Evolutionary conservation across 2,113 vertebrate genomes (phyloP).

Genomic region (Eurypyga helias): DNA sequence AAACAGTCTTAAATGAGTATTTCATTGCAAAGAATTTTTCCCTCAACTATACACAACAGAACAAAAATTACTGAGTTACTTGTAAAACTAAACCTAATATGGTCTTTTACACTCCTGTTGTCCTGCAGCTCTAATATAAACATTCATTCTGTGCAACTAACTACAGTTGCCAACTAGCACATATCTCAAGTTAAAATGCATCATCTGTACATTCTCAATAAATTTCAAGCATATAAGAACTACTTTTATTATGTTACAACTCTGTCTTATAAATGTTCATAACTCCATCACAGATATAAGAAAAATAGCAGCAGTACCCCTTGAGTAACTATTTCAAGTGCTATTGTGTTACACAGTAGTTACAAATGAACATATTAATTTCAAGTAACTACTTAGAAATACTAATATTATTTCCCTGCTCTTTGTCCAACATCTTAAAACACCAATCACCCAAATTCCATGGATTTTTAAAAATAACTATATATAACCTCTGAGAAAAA

Average conservation of each 20-base stretch:
- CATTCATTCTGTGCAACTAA: background rate
- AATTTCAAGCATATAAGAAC: constrained; percentile 39
- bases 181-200: constrained; percentile 28
- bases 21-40: background rate
- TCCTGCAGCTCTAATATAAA: background rate
- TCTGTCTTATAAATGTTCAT: background rate
- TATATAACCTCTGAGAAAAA: background rate
- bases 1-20: background rate
- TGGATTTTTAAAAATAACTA: background rate
- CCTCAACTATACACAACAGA: background rate
- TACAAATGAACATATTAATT: background rate
- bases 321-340: background rate
- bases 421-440: background rate
- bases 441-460: background rate
- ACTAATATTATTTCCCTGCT: background rate
- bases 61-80: background rate
- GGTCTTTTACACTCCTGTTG: background rate
- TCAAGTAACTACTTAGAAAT: background rate
- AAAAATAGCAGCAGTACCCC: background rate
- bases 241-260: background rate
- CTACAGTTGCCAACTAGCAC: background rate
- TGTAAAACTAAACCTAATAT: background rate
- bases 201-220: constrained; percentile 21
- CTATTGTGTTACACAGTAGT: background rate
- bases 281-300: background rate